phyloP scores from a whole-genome alignment of 2,797 vertebrate species.

The Anas acuta region DNA sequence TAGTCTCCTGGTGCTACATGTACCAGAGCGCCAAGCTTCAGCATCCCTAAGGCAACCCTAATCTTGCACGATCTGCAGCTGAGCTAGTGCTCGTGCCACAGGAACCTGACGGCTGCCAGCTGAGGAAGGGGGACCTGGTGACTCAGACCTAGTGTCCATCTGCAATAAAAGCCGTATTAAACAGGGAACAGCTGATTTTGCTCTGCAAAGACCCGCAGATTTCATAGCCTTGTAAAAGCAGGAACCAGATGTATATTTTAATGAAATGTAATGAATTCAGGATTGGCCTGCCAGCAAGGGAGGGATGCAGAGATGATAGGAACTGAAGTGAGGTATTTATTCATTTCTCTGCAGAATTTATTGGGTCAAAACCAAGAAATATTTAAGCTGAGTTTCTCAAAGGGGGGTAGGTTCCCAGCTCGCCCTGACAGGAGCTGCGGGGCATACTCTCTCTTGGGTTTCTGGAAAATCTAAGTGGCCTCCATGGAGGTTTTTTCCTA shows the following conservation, averaged over 20 bases:
- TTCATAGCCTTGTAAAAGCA: conserved; percentile 48
- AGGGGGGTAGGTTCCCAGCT: background rate
- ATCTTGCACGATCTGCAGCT: background rate
- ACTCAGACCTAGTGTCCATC: fast-evolving
- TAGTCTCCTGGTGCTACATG: background rate
- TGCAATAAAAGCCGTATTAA: background rate
- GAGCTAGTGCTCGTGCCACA: background rate
- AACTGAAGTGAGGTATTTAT: conserved; percentile 41
- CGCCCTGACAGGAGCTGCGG: background rate
- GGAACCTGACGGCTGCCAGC: background rate
- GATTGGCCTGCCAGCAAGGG: conserved; percentile 33
- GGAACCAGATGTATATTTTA: conserved; percentile 59
- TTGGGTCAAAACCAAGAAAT: conserved; percentile 6
- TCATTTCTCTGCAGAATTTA: conserved; percentile 25
- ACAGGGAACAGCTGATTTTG: conserved; percentile 29
- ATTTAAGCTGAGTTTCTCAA: conserved; percentile 10
- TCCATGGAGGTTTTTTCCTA: background rate
- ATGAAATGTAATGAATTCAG: conserved; percentile 53
- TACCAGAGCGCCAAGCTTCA: background rate
- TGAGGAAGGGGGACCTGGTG: background rate
- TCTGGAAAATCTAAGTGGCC: background rate
- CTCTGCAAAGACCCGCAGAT: conserved; percentile 10
- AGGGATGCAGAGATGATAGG: conserved; percentile 40
- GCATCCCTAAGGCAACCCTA: background rate
- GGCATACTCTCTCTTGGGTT: background rate